Base-by-base conservation (phyloP, 2,888 invertebrate species). In the Hypercompe scribonia region DNA sequence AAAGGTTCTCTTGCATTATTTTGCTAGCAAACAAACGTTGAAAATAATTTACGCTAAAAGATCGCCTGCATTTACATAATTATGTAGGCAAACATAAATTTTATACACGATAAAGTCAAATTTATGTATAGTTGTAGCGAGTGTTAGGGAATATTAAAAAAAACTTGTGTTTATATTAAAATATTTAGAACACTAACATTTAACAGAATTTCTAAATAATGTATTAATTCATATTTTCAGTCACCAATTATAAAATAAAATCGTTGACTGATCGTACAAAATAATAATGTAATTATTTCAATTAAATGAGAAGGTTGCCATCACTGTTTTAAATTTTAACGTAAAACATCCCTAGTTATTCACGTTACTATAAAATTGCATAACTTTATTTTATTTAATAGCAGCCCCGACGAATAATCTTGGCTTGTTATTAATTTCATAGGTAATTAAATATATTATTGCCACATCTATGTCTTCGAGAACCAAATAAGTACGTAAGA, bases 51-150 rank as follows among this genome's bases (percentile, higher is more conserved):
- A 93, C 89, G 88, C 88, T 90, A 88, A 93, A 92, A 90, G 91
- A 92, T 92, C 91, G 91, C 86, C 80, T 89, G 85, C 90, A 91
- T 93, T 92, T 90, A 89, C 93, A 94, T 92, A 93, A 94, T 92
- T 92, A 92, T 92, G 93, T 91, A 90, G 89, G 91, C 89, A 88
- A 91, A 92, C 93, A 93, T 94, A 94, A 94, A 94, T 90, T 92
- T 91, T 89, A 90, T 89, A 91, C 92, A 90, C 93, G 94, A 94
- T 94, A 93, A 88, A 93, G 90, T 90, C 82, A 87, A 91, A 93
- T 93, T 93, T 93, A 93, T 93, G 91, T 89, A 89, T 88, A 91
- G 89, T 81, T 90, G 89, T 88, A 83, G 77, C 79, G 87, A 89
- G 88, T 88, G 87, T 85, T 89, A 89, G 91, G 87, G 73, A 72